Evolutionary conservation across 2,797 vertebrate genomes (phyloP).

Genomic region (Ceyx erithaca): DNA sequence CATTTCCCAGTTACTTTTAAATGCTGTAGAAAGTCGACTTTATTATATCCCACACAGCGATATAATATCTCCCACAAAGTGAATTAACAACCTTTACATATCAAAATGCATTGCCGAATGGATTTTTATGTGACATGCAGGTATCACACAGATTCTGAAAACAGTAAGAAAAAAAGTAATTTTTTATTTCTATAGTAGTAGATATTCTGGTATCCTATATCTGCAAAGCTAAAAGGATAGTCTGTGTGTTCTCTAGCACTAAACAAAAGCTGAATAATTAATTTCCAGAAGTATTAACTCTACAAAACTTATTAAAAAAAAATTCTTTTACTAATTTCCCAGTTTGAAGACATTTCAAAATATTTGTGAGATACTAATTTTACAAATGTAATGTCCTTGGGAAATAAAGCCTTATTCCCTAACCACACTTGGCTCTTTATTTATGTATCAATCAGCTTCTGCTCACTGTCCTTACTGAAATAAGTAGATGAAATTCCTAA

Average conservation of each 20-base stretch:
- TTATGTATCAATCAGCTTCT: slow-evolving; percentile 30
- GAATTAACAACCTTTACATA: slow-evolving; percentile 14
- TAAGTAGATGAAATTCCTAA: slow-evolving; percentile 17
- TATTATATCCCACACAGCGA: not conserved
- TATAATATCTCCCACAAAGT: not conserved
- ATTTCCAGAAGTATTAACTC: slow-evolving; percentile 27
- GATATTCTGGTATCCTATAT: not conserved
- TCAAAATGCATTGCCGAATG: not conserved
- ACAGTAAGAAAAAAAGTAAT: not conserved
- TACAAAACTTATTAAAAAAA: not conserved
- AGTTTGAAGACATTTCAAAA: slow-evolving; percentile 27
- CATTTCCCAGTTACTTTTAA: not conserved
- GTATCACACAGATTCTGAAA: not conserved
- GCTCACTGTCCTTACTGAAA: not conserved
- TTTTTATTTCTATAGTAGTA: not conserved
- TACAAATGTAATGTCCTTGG: slow-evolving; percentile 16
- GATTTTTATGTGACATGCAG: not conserved
- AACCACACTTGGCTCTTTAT: not conserved
- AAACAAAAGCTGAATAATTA: slow-evolving; percentile 44
- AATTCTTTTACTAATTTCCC: not conserved
- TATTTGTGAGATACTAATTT: slow-evolving; percentile 34
- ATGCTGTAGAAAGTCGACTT: not conserved
- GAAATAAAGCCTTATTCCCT: slow-evolving; percentile 27
- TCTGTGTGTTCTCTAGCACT: slow-evolving; percentile 34
- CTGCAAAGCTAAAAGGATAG: slow-evolving; percentile 28